Evolutionary conservation across 2,888 invertebrate genomes (phyloP).

Genomic region (Phymatocera aterrima): DNA sequence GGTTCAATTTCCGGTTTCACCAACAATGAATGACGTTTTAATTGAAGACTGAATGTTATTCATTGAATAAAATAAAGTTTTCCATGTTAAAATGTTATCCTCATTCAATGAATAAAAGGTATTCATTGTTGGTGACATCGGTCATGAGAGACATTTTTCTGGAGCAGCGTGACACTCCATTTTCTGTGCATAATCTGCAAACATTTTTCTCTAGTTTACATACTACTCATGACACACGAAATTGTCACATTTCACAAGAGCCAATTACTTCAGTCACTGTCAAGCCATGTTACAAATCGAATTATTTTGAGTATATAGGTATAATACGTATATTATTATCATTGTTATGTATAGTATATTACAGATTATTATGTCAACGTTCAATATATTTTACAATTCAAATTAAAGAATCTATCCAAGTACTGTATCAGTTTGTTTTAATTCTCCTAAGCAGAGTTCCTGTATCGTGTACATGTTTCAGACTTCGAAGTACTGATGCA

Average conservation of each 20-base stretch:
- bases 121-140: constrained; percentile 28
- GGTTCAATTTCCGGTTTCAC: too few species aligned
- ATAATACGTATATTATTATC: too few species aligned
- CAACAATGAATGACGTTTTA: too few species aligned
- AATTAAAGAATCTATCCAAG: constrained; percentile 18
- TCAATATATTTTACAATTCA: constrained; percentile 15
- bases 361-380: background rate
- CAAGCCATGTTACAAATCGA: constrained; percentile 1
- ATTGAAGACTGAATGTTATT: too few species aligned
- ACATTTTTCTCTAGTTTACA: background rate
- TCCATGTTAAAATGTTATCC: too few species aligned
- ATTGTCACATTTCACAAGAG: background rate
- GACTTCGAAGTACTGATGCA: too few species aligned
- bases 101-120: too few species aligned
- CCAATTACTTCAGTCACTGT: background rate
- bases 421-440: background rate
- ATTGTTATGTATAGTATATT: constrained; percentile 26
- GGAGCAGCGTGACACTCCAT: background rate
- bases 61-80: too few species aligned
- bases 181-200: constrained; percentile 1
- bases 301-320: background rate
- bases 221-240: background rate
- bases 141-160: background rate
- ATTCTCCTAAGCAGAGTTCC: background rate
- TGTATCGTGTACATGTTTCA: background rate